Evolutionary conservation across 2,888 invertebrate genomes (phyloP).

Genomic region (Cheilosia urbana): DNA sequence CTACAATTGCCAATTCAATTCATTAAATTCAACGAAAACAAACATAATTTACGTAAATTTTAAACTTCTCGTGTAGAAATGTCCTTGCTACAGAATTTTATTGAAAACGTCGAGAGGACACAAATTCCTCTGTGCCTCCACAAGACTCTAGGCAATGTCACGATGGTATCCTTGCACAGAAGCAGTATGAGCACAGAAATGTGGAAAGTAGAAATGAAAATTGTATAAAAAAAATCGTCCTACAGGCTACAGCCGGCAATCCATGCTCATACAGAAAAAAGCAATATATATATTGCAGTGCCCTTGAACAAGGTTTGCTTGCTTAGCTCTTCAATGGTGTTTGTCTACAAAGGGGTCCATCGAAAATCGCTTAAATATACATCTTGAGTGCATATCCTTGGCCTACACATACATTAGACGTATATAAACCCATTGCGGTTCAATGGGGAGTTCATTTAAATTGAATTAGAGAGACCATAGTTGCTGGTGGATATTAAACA

Average conservation of each 20-base stretch:
- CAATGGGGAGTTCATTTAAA: conserved; percentile 11
- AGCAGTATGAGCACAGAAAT: conserved; percentile 1
- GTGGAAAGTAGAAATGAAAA: conserved; percentile 2
- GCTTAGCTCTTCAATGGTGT: conserved; percentile 34
- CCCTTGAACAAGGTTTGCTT: conserved; percentile 28
- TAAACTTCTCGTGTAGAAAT: conserved; percentile 7
- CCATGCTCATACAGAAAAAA: conserved; percentile 2
- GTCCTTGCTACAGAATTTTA: conserved; percentile 13
- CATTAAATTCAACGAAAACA: conserved; percentile 17
- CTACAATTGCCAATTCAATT: conserved; percentile 13
- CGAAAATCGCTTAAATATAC: conserved; percentile 42
- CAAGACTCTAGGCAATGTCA: neutral
- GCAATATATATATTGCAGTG: conserved; percentile 6
- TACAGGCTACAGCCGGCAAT: conserved; percentile 4
- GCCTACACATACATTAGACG: conserved; percentile 16
- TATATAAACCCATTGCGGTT: neutral
- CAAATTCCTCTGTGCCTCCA: neutral
- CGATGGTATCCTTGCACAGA: conserved; percentile 12
- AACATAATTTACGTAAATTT: conserved; percentile 13
- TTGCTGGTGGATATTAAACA: neutral
- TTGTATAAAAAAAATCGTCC: conserved; percentile 4
- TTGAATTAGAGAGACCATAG: conserved; percentile 28
- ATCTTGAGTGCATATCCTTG: conserved; percentile 29
- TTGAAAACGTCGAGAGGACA: neutral
- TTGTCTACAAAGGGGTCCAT: conserved; percentile 28